A percentile compares a stretch with the other conserved stretches of the same genome.
These are phyloP conservation scores for Harmothoe impar DNA, from an alignment of 2,888 invertebrate species.

Conservation along the genomic window DNA sequence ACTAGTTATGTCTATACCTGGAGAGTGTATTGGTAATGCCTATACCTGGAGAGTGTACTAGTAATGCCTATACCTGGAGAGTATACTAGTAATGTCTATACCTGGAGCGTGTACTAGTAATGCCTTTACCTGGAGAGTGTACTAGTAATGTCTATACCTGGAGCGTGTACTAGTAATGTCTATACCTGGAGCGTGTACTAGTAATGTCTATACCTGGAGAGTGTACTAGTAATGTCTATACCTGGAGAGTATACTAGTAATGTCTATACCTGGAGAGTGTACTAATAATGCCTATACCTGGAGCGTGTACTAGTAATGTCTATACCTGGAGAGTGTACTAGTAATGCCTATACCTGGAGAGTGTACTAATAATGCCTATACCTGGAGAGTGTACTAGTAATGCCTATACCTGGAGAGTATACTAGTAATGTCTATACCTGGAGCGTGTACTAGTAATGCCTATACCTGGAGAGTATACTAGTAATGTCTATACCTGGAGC, in stretches of 20 bases:
- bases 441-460: neutral
- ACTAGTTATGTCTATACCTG: neutral
- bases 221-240: too few relatives aligned
- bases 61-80: too few relatives aligned
- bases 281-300: too few relatives aligned
- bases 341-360: too few relatives aligned
- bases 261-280: constrained; percentile 30
- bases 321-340: constrained; percentile 12
- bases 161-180: neutral
- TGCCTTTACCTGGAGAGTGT: neutral
- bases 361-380: too few relatives aligned
- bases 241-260: too few relatives aligned
- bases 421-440: neutral
- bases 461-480: constrained; percentile 1
- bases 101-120: constrained; percentile 1
- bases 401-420: constrained; percentile 24
- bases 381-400: too few relatives aligned
- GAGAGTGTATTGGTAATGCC: neutral
- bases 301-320: neutral
- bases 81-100: neutral
- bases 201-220: too few relatives aligned
- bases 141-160: too few relatives aligned
- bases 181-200: constrained; percentile 1
- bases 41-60: constrained; percentile 12
- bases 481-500: neutral